A percentile compares a stretch with the other conserved stretches of the same genome.
Conservation (phyloP, 1,140 invertebrate genomes). For the Cryptotermes secundus region DNA sequence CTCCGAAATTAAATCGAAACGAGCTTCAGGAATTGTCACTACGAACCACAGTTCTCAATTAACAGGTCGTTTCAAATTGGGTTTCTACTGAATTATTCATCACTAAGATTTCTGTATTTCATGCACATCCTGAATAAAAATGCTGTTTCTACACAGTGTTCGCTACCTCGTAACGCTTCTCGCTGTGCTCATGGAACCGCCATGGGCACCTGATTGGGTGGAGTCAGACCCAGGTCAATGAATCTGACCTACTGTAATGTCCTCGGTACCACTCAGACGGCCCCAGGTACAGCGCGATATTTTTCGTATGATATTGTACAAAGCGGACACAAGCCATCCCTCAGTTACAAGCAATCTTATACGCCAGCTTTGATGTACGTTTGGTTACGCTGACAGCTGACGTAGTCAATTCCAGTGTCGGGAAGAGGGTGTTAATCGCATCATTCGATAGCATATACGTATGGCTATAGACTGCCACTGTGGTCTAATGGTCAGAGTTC, state of each 20-base stretch:
- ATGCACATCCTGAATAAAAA: not conserved
- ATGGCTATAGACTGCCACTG: too few species aligned
- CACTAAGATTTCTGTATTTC: not conserved
- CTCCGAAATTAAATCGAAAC: not conserved
- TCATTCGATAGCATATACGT: too few species aligned
- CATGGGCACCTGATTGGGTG: not conserved
- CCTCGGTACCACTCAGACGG: not conserved
- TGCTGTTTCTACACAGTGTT: not conserved
- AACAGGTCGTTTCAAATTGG: not conserved
- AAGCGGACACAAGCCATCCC: too few species aligned
- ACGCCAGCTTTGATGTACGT: too few species aligned
- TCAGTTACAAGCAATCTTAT: too few species aligned
- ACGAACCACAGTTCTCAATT: not conserved
- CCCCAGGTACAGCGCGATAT: not conserved
- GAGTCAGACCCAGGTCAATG: not conserved
- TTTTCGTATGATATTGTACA: not conserved
- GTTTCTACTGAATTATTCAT: constrained; percentile 6
- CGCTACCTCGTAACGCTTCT: not conserved
- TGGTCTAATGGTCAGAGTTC: too few species aligned
- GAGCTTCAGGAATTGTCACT: not conserved
- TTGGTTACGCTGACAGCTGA: too few species aligned
- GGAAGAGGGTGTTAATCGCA: too few species aligned
- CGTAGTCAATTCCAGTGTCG: too few species aligned
- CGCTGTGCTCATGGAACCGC: not conserved
- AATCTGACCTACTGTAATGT: not conserved